A percentile compares a stretch with the other conserved stretches of the same genome.
Conservation (phyloP, 2,113 vertebrate genomes). For the Tupaia chinensis region DNA sequence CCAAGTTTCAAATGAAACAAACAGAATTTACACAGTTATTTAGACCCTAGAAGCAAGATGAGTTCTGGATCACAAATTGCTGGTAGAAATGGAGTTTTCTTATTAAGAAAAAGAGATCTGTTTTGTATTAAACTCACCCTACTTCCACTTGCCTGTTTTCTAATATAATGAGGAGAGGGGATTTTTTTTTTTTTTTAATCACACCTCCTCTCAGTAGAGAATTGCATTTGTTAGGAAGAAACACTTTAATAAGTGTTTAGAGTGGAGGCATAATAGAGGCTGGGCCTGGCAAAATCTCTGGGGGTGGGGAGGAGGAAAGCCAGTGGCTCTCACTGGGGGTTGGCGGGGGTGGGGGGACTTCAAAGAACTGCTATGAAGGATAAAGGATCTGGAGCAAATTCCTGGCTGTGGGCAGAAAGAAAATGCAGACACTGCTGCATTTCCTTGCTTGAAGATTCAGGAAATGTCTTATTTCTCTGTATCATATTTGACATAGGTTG, state of each 20-base stretch:
- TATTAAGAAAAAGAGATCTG: neutral
- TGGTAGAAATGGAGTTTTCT: constrained; percentile 47
- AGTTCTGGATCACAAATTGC: constrained; percentile 45
- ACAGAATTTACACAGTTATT: constrained; percentile 31
- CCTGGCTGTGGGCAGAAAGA: neutral
- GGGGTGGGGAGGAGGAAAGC: fast-evolving
- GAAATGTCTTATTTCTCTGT: neutral
- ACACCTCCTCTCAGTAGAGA: neutral
- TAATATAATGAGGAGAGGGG: neutral
- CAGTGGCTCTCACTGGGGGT: neutral
- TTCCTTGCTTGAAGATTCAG: neutral
- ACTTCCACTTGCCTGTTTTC: neutral
- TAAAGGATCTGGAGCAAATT: neutral
- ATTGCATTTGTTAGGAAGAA: constrained; percentile 10
- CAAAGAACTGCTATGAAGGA: neutral
- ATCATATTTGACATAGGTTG: neutral
- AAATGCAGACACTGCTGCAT: neutral
- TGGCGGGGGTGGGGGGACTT: neutral
- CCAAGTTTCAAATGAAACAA: constrained; percentile 81
- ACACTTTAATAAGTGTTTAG: constrained; percentile 23
- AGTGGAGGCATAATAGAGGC: neutral
- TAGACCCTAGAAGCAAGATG: constrained; percentile 34
- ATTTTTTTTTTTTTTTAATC: neutral
- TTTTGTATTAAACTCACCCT: neutral
- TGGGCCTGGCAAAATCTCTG: neutral